Evolutionary conservation across 1,140 invertebrate genomes (phyloP), one percentile per base, ranked within the genome.

Genomic region (Drosophila yakuba): DNA sequence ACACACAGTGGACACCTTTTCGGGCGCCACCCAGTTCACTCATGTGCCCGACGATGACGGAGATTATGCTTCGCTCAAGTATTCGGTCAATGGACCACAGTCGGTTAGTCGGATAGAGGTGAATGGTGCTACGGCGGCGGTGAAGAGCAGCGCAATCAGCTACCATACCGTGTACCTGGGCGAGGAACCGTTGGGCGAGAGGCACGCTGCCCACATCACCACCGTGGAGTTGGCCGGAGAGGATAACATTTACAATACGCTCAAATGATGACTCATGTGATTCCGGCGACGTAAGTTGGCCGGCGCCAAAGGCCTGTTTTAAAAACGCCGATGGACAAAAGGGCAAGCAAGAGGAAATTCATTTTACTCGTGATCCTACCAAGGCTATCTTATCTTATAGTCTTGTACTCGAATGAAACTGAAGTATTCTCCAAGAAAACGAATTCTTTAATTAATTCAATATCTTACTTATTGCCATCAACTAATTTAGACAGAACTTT

Each of bases 181-280:
- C 7, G 90, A 90, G 50, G 84, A 91, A 56, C 78, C 86, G 17
- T 50, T 91, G n/a, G 78, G 83, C 1, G 84, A 88, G 51, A 50
- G 80, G n/a, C 83, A 83, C 58, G 67, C 58, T 12, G 54, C 63
- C 15, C 85, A 88, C 51, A 67, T 92, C 14, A 91, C 90, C 47
- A 91, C 84, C 20, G 88, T 91, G 35, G 82, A 91, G 44, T 54
- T 89, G 44, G 85, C 85, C 35, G 84, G 84, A 7, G 85, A 86
- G 56, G 91, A 92, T 71, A 92, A 92, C 75, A 92, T 92, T 73
- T 92, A 92, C 72, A 92, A 92, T 85, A 92, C 91, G 78, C 84
- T 92, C 77, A 92, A 92, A 92, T 92, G 91, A 92, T 92, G 91
- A 91, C 76, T 92, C 67, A 82, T 91, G 90, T 91, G 90, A 91